Evolutionary conservation across 2,797 vertebrate species (phyloP), one percentile per base, ranked within the genome.

Genomic region (Tapirus indicus): DNA sequence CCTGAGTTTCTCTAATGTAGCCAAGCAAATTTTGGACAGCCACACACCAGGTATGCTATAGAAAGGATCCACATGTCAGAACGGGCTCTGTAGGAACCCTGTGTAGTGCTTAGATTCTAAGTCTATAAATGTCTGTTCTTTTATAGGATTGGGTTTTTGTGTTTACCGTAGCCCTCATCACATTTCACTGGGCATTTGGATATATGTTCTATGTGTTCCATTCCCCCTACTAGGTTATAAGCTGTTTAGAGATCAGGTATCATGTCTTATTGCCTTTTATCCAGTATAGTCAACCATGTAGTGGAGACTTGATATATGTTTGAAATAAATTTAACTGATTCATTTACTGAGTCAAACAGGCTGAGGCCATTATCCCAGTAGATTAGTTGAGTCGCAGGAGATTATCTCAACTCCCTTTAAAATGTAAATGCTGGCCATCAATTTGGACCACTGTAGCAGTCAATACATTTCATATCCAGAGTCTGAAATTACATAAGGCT

Each of bases 381-480:
- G 62, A 77, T 91, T 49, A 60, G 25, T 62, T 38, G 52, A 94
- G n/a, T 79, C 54, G 17, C 10, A 27, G 20, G 69, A 92, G 41
- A 41, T 18, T 68, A 77, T 69, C 44, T 88, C 62, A 72, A 11
- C 11, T 94, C 66, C 84, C 62, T 84, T 94, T 44, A 71, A 82
- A 84, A 91, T 77, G 7, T 72, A 75, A 80, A 62, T 23, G 25
- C 7, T 47, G 38, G 41, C 68, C 56, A 64, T 83, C 25, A 64
- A 5, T 91, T 92, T 77, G 85, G 62, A 87, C 18, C 38, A 14
- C 47, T 44, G 8, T 95, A 97, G 71, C 75, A 83, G 94, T 92
- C 93, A 91, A 96, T 83, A 95, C 49, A 79, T 96, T 97, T 98
- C 95, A 79, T 98, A 97, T 94, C 89, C 96, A 97, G 95, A 98